Base-by-base conservation (phyloP, 2,888 invertebrate species). In the Phalera bucephala region DNA sequence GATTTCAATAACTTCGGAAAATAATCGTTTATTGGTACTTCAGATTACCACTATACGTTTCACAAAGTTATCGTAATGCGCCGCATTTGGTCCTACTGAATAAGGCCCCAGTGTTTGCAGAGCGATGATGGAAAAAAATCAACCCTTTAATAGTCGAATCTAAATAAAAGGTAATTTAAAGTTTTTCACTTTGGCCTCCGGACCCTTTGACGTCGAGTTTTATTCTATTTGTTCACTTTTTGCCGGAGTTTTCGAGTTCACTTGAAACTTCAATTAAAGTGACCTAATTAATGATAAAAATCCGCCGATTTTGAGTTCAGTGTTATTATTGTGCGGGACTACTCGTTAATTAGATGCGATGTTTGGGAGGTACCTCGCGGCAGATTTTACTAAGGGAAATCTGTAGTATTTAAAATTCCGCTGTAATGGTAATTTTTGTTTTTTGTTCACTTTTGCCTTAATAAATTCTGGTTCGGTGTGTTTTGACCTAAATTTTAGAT, bases 121-220 rank as follows among this genome's bases (percentile, higher is more conserved):
- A 53, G 44, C 35, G 42, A 33, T 42, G 27, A 19, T 35, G 15
- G 19, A 39, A 52, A 53, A n/a, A 54, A 57, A 52, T 44, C 30
- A 42, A 43, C 45, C 56, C 50, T 53, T 45, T 39, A 34, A 45
- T 37, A 47, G 36, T 36, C 37, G 38, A 29, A 29, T 48, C 46
- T 40, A 48, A 53, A 47, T 53, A 44, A 49, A 53, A 46, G 54
- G 49, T 45, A 59, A 59, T 56, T 59, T 56, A 59, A 59, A 59
- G 47, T 59, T 59, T 59, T 56, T 56, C 52, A 53, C 56, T 53
- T 56, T 25, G 33, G 36, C 39, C 40, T 37, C 39, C 21, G n/a
- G 47, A 37, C 41, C 51, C 56, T 59, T 59, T 59, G 58, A 56
- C 53, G 36, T 44, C 40, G 43, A 46, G 40, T 58, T 50, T 48